Evolutionary conservation across 2,113 vertebrate species (phyloP).

Genomic region (Lota lota): DNA sequence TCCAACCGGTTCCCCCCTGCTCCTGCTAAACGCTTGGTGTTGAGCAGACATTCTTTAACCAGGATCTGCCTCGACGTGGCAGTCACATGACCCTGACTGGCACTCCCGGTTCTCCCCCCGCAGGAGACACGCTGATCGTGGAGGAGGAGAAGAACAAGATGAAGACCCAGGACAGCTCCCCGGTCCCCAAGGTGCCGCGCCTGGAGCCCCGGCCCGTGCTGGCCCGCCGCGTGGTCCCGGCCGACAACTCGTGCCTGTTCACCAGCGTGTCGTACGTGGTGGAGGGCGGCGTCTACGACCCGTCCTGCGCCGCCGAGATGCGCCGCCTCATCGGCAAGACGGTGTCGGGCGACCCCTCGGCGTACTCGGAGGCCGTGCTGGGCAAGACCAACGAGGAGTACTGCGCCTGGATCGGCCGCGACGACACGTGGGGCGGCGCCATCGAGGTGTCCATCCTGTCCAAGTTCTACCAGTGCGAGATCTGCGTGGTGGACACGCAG

Average conservation of each 20-base stretch:
- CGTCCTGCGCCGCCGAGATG: slow-evolving; percentile 87
- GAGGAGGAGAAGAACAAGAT: slow-evolving; percentile 88
- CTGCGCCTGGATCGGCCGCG: slow-evolving; percentile 88
- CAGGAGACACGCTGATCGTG: slow-evolving; percentile 95
- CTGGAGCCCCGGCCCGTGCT: slow-evolving; percentile 76
- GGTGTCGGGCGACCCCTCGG: slow-evolving; percentile 85
- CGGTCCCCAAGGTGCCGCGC: slow-evolving; percentile 62
- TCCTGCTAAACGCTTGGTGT: too few species aligned
- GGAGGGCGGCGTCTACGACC: slow-evolving; percentile 89
- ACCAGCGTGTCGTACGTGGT: slow-evolving; percentile 94
- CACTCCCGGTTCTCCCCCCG: slow-evolving; percentile 5
- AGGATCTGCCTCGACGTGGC: too few species aligned
- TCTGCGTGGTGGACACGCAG: slow-evolving; percentile 97
- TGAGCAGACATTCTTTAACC: too few species aligned
- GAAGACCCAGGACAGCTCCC: slow-evolving; percentile 60
- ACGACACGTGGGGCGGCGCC: slow-evolving; percentile 95
- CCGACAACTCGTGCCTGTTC: slow-evolving; percentile 98
- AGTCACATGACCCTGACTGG: too few species aligned
- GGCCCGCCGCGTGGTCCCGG: slow-evolving; percentile 82
- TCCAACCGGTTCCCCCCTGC: too few species aligned
- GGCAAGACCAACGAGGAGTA: slow-evolving; percentile 93
- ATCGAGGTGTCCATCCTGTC: slow-evolving; percentile 96
- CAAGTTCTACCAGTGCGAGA: slow-evolving; percentile 96
- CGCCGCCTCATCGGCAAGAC: slow-evolving; percentile 90
- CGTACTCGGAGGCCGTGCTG: slow-evolving; percentile 89